Evolutionary conservation across 2,888 invertebrate genomes (phyloP), one percentile per base, ranked within the genome.

Genomic region (Hypercompe scribonia): DNA sequence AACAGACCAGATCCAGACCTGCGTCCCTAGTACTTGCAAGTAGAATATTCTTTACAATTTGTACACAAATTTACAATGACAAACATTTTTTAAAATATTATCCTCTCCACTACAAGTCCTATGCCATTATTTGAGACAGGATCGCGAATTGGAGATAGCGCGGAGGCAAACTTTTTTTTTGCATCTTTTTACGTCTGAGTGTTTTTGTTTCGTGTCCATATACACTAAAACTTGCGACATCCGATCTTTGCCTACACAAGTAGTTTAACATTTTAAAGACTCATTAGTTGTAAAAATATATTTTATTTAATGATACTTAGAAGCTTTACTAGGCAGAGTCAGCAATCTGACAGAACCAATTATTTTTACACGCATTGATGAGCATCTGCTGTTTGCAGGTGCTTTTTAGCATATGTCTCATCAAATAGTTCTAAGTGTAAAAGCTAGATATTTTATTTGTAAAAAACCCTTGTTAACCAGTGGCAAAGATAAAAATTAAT

Each of bases 61-160:
- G 13, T 61, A 5, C 13, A 28, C 31, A 31, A 28, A 18, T 5
- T 5, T 15, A 61, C 31, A 61, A 7, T 18, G 13, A 31, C 15
- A 0, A 18, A 7, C 54, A 28, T n/a, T 39, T 68, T 58, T 39
- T 13, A 39, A 76, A 50, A n/a, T 50, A 1, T 70, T 13, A 28
- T 68, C 86, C 28, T 70, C 91, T 93, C 93, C 83, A 89, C 76
- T 31, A 61, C 42, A 65, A 70, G 34, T 81, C 18, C 71, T 84
- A 87, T 84, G 81, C 91, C 89, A 91, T 90, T 91, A 91, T 91
- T 90, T 87, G 91, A 91, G 93, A 91, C 92, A 88, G 94, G 95
- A 94, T 94, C 93, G 93, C 93, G 90, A 84, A 88, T 90, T 89
- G 90, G 87, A 92, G 95, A 95, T 94, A 94, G 91, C 91, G 89